These are phyloP conservation scores for Andrena chrysosceles DNA, from an alignment of 2,888 invertebrate species.

Conservation along the genomic window DNA sequence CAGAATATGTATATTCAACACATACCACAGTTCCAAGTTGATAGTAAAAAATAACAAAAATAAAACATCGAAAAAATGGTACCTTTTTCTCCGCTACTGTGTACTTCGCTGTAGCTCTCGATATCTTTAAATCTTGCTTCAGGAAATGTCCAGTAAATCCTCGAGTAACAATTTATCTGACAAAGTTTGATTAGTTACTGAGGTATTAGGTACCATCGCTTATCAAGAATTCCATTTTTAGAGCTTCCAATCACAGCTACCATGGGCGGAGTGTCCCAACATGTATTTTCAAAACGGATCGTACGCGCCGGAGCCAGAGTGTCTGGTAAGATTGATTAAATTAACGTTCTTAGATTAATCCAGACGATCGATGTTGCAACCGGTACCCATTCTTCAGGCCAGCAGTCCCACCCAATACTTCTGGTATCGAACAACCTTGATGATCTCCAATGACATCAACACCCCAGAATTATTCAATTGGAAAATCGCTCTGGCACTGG, in stretches of 20 bases:
- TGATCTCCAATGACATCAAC: constrained; percentile 95
- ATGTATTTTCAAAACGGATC: constrained; percentile 92
- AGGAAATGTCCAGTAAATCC: no score
- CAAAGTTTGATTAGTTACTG: not conserved
- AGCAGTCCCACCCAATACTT: constrained; percentile 97
- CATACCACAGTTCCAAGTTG: no score
- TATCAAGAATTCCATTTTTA: constrained; percentile 70
- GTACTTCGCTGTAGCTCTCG: no score
- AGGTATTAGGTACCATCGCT: not conserved
- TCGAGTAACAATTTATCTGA: not conserved
- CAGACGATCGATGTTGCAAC: not conserved
- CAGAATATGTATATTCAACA: no score
- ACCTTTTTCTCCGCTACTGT: no score
- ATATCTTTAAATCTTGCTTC: no score
- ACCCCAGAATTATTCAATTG: constrained; percentile 95
- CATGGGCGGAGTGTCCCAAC: constrained; percentile 97
- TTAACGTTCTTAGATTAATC: not conserved
- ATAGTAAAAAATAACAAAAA: no score
- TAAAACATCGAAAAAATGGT: no score
- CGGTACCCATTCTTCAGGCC: constrained; percentile 85
- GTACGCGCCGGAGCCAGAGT: constrained; percentile 92
- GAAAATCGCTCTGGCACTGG: constrained; percentile 94
- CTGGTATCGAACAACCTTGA: constrained; percentile 97
- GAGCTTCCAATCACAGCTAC: constrained; percentile 96
- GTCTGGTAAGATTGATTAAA: constrained; percentile 87